Percentiles rank a stretch among this genome's conserved stretches.
Evolutionary conservation across 2,797 vertebrate species (phyloP).

Genomic region (Petrocephalus sullivani): DNA sequence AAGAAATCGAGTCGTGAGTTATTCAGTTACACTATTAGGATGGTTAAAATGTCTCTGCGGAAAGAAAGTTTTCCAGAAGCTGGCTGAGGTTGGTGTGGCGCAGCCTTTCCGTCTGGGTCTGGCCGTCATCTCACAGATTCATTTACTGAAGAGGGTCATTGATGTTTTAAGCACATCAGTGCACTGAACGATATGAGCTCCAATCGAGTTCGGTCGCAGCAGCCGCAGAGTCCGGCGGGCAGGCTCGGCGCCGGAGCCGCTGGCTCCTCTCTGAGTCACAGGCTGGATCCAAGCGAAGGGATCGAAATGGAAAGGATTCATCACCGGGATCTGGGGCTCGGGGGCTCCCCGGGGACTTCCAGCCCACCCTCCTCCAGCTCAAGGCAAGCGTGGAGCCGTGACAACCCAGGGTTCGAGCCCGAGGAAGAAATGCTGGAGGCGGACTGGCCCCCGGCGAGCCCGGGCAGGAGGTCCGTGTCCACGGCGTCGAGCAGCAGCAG

Average conservation of each 20-base stretch:
- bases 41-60: background rate
- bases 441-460: conserved; percentile 81
- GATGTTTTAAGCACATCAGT: background rate
- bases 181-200: conserved; percentile 53
- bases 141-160: background rate
- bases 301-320: conserved; percentile 74
- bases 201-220: conserved; percentile 57
- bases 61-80: background rate
- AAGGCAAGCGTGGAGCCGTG: conserved; percentile 89
- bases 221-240: conserved; percentile 46
- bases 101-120: background rate
- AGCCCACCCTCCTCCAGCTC: conserved; percentile 75
- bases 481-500: conserved; percentile 60
- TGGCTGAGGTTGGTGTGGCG: background rate
- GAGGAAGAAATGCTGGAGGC: conserved; percentile 84
- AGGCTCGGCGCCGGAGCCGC: conserved; percentile 27
- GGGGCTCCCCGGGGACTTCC: conserved; percentile 57
- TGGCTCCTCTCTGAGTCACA: conserved; percentile 33
- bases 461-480: conserved; percentile 64
- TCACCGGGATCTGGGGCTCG: conserved; percentile 62
- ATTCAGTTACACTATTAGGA: background rate
- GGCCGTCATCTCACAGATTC: conserved; percentile 20
- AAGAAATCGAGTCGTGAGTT: background rate
- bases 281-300: conserved; percentile 52
- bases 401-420: conserved; percentile 88